Base-by-base conservation (phyloP, 2,888 invertebrate genomes). In the Phyllotreta striolata region DNA sequence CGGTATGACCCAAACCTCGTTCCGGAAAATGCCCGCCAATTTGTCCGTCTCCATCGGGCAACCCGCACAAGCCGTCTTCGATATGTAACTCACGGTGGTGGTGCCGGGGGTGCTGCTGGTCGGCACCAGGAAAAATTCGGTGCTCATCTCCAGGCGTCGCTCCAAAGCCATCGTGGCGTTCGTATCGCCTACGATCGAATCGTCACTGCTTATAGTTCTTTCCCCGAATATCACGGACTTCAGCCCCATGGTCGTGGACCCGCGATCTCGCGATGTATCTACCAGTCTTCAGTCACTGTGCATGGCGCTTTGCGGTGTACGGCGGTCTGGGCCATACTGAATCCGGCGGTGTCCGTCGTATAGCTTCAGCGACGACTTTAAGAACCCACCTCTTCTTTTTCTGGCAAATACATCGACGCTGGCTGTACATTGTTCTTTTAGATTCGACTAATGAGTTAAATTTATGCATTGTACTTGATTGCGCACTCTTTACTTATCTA, bases 1-100 rank as follows among this genome's bases (percentile, higher is more conserved):
- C 1, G 96, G 95, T 70, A 95, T 88, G 40, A 95, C 95, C 97
- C 97, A 96, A 13, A 92, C 87, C 78, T 95, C 93, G 70, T 89
- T 85, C 59, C 92, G 85, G 56, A 83, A 78, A 41, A 80, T 62
- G n/a, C 76, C 77, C 35, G 65, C 74, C 44, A 78, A 71, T 56
- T 69, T 72, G 9, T 73, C 75, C 12, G 68, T 68, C 14, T 70
- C 71, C 4, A 52, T 65, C 7, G 68, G 66, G 39, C 68, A 62
- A 3, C 74, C 77, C 6, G 72, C 70, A 64, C 78, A 78, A 43
- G 72, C 86, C 82, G 71, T 82, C 76, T 71, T 82, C 73, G 73
- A 76, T 41, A 74, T 72, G 62, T 73, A 79, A 47, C 58, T 65
- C 10, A 51, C 47, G 63, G 78, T 76, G 10, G 73, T 72, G 72